Evolutionary conservation across 2,888 invertebrate species (phyloP).

Genomic region (Panorpa germanica): DNA sequence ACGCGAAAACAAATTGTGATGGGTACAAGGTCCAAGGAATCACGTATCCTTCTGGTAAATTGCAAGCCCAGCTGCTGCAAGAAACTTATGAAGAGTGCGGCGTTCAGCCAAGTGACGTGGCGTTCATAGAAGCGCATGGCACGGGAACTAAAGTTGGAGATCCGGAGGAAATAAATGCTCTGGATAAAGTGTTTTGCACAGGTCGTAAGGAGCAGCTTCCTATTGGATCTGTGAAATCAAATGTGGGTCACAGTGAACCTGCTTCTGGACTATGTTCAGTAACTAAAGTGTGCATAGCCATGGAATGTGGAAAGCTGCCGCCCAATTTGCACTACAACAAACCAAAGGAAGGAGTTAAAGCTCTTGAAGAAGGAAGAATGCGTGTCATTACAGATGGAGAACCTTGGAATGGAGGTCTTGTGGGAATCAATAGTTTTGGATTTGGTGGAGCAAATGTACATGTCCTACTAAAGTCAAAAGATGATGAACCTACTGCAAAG

Average conservation of each 20-base stretch:
- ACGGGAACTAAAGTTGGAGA: slow-evolving; percentile 74
- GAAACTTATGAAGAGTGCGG: slow-evolving; percentile 51
- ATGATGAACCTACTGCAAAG: too few relatives aligned
- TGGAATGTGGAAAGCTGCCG: slow-evolving; percentile 62
- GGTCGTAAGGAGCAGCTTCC: slow-evolving; percentile 54
- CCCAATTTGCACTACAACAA: slow-evolving; percentile 66
- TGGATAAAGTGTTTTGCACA: slow-evolving; percentile 60
- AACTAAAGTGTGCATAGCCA: slow-evolving; percentile 63
- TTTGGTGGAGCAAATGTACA: slow-evolving; percentile 87
- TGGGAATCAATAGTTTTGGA: slow-evolving; percentile 81
- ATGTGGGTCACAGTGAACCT: slow-evolving; percentile 85
- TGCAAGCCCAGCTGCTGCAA: slow-evolving; percentile 36
- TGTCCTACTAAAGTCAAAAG: too few relatives aligned
- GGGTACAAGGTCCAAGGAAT: slow-evolving; percentile 55
- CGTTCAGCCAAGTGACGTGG: slow-evolving; percentile 45
- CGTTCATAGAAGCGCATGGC: slow-evolving; percentile 76
- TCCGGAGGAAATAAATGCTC: slow-evolving; percentile 74
- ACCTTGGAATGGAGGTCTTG: slow-evolving; percentile 52
- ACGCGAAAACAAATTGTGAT: slow-evolving; percentile 66
- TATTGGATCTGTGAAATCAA: slow-evolving; percentile 86
- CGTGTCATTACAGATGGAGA: slow-evolving; percentile 54
- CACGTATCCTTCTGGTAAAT: slow-evolving; percentile 43
- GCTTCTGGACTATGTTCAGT: slow-evolving; percentile 67
- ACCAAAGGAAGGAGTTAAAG: slow-evolving; percentile 38
- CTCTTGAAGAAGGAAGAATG: slow-evolving; percentile 39